Base-by-base conservation (phyloP, 2,113 vertebrate genomes). In the Serinus canaria region DNA sequence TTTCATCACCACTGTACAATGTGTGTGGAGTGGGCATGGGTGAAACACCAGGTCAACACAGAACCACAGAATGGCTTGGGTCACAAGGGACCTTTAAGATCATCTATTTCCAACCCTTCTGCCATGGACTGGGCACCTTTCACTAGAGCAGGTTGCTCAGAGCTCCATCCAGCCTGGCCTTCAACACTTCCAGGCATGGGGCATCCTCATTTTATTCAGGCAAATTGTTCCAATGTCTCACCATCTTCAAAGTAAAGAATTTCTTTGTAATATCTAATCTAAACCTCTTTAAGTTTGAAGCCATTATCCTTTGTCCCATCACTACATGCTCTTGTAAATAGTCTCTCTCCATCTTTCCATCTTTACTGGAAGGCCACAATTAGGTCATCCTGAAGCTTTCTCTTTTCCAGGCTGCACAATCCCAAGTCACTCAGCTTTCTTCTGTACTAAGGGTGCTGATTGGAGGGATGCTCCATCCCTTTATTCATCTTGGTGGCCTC, bases 11-110 rank as follows among this genome's bases (percentile, higher is more conserved):
- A 12, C n/a, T 43, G 7, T 49, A 37, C 0, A 1, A 73, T 6
- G 6, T 19, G 17, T n/a, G 23, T 11, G 24, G 7, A 66, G 13
- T 35, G 15, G 20, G 15, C 0, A 4, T 27, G 10, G 7, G 10
- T 69, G 19, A 80, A 80, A 80, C 4, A 11, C 25, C 22, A 73
- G 52, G 30, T 35, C 31, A 62, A 41, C 53, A 46, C 4, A 44
- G 37, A 46, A 24, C 17, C 52, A 58, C 5, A 30, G 37, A 37
- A 66, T 37, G 15, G 5, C 16, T 39, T 39, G 39, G 39, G 39
- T 39, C 39, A 39, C 9, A 39, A 39, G 39, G 39, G 39, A 39
- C 39, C 39, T 39, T 58, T 58, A 67, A 44, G 37, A 20, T 16
- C 11, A 33, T 11, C 14, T 10, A 18, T 11, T 73, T 66, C 31